A percentile compares a stretch with the other conserved stretches of the same genome.
phyloP scores from a whole-genome alignment of 2,113 vertebrate genomes.

The Oncorhynchus mykiss region DNA sequence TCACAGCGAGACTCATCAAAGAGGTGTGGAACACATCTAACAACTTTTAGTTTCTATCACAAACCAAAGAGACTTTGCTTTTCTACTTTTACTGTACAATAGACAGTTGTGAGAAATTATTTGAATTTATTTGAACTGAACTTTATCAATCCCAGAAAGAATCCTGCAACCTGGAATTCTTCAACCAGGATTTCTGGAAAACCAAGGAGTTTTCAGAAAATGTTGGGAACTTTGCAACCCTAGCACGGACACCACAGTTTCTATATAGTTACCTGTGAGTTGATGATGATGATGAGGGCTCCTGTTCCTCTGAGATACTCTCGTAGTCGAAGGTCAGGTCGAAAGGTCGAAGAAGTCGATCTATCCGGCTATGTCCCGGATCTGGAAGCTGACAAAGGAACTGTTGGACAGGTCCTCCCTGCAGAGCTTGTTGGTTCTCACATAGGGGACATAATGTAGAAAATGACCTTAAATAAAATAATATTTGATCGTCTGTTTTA shows the following conservation, averaged over 20 bases:
- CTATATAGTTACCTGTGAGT: constrained; percentile 81
- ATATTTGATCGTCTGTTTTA: no score
- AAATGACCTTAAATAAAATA: constrained; percentile 80
- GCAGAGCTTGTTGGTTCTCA: constrained; percentile 87
- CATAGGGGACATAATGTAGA: constrained; percentile 94
- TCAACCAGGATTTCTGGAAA: no score
- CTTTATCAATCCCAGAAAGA: no score
- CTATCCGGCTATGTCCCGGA: constrained; percentile 93
- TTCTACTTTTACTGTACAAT: neutral
- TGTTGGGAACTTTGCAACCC: no score
- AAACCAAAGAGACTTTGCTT: neutral
- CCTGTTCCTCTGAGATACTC: constrained; percentile 93
- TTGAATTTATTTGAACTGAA: no score
- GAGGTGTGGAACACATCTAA: neutral
- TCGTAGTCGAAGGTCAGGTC: constrained; percentile 84
- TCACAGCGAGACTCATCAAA: neutral
- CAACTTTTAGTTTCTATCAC: neutral
- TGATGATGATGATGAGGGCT: constrained; percentile 90
- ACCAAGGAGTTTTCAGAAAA: no score
- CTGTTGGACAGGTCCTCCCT: constrained; percentile 91
- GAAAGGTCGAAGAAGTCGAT: constrained; percentile 89
- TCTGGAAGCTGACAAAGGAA: constrained; percentile 94
- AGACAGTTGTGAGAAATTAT: no score
- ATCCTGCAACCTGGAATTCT: no score
- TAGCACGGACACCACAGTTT: constrained; percentile 2